Conservation (phyloP, 1,140 invertebrate genomes). For the Ips nitidus region DNA sequence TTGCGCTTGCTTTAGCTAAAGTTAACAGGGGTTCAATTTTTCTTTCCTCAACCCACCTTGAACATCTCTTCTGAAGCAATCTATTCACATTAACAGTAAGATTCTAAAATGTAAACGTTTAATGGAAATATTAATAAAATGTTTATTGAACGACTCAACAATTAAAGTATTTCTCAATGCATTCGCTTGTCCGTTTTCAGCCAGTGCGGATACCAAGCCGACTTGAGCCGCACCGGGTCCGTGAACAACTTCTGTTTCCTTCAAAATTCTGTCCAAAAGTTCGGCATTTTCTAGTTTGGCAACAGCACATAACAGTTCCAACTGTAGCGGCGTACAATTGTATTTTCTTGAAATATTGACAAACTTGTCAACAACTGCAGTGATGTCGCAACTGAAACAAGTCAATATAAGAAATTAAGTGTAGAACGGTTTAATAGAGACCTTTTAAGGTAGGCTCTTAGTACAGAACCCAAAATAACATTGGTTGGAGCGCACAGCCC, state of each 20-base stretch:
- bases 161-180: conserved; percentile 52
- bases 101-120: not conserved
- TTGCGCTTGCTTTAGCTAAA: conserved; percentile 51
- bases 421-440: conserved; percentile 41
- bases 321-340: conserved; percentile 57
- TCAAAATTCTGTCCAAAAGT: conserved; percentile 52
- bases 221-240: conserved; percentile 53
- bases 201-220: conserved; percentile 55
- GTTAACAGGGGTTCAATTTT: conserved; percentile 53
- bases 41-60: conserved; percentile 55
- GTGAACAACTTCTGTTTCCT: conserved; percentile 51
- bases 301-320: conserved; percentile 57
- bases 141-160: too few relatives aligned
- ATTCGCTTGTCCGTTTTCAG: conserved; percentile 56
- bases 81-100: not conserved
- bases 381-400: conserved; percentile 52
- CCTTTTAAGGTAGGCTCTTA: conserved; percentile 56
- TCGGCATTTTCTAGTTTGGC: conserved; percentile 50
- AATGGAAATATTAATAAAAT: too few relatives aligned
- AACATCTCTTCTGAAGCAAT: conserved; percentile 53
- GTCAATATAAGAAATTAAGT: not conserved
- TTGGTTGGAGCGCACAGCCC: conserved; percentile 56
- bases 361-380: conserved; percentile 55
- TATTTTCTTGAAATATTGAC: conserved; percentile 50
- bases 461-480: conserved; percentile 55